These are phyloP conservation scores for Drosophila insularis DNA, from an alignment of 1,140 invertebrate genomes.

Conservation along the genomic window DNA sequence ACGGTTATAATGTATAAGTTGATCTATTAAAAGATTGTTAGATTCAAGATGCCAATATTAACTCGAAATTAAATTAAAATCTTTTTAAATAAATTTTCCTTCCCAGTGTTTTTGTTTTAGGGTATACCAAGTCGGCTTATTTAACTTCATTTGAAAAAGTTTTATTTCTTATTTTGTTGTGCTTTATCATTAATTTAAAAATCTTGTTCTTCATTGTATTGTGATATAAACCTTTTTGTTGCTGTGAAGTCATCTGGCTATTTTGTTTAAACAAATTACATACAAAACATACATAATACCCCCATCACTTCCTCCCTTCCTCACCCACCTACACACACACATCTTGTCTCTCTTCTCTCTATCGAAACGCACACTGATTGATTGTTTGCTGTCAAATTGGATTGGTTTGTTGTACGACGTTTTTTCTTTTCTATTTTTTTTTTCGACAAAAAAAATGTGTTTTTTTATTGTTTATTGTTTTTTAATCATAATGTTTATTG, in stretches of 20 bases:
- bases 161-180: conserved; percentile 44
- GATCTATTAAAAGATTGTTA: too few relatives aligned
- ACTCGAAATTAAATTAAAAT: too few relatives aligned
- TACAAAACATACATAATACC: conserved; percentile 40
- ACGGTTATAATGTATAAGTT: too few relatives aligned
- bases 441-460: conserved; percentile 22
- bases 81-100: too few relatives aligned
- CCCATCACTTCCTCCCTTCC: neutral
- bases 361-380: conserved; percentile 45
- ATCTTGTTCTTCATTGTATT: conserved; percentile 47
- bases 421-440: neutral
- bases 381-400: conserved; percentile 52
- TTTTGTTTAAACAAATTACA: conserved; percentile 67
- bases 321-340: too few relatives aligned
- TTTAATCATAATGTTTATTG: conserved; percentile 77
- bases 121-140: neutral
- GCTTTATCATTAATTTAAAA: conserved; percentile 54
- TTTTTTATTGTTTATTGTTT: conserved; percentile 72
- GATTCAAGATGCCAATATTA: too few relatives aligned
- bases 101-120: neutral
- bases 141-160: conserved; percentile 27
- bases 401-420: neutral
- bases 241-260: conserved; percentile 72
- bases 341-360: too few relatives aligned
- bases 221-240: conserved; percentile 41